phyloP scores from a whole-genome alignment of 2,888 invertebrate species.

The Coremacera marginata region DNA sequence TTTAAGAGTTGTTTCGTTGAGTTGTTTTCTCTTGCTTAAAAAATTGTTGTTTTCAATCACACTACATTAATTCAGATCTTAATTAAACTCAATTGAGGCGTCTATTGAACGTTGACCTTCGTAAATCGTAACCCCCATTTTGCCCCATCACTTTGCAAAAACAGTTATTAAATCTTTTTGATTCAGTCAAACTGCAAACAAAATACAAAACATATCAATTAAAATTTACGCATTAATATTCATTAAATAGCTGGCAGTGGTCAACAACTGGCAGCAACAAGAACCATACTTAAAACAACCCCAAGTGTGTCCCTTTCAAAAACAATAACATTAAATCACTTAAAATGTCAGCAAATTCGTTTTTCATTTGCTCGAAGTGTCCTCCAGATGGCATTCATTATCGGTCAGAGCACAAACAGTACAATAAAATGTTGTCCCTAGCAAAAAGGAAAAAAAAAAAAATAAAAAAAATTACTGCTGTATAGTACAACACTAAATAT shows the following conservation, averaged over 20 bases:
- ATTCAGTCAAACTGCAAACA: not conserved
- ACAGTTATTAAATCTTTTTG: slow-evolving; percentile 37
- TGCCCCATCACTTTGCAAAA: too few species aligned
- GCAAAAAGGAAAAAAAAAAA: slow-evolving; percentile 31
- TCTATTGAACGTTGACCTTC: too few species aligned
- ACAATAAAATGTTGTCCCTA: slow-evolving; percentile 29
- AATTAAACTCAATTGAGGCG: too few species aligned
- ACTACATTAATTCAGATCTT: too few species aligned
- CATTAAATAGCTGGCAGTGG: slow-evolving; percentile 45
- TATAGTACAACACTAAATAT: slow-evolving; percentile 33
- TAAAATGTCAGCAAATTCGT: slow-evolving; percentile 61
- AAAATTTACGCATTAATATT: slow-evolving; percentile 56
- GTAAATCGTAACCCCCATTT: too few species aligned
- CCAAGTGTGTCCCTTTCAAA: slow-evolving; percentile 43
- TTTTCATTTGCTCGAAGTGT: slow-evolving; percentile 37
- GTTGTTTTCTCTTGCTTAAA: too few species aligned
- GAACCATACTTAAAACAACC: not conserved
- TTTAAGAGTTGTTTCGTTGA: too few species aligned
- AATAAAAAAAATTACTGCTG: not conserved
- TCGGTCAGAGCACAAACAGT: slow-evolving; percentile 61
- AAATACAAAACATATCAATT: slow-evolving; percentile 54
- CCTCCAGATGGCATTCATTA: slow-evolving; percentile 65
- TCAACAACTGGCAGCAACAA: slow-evolving; percentile 8
- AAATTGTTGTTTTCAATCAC: too few species aligned
- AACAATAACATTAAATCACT: slow-evolving; percentile 68